These are phyloP conservation scores for Caenorhabditis sp. DNA, from an alignment of 2,888 invertebrate genomes.

Conservation along the genomic window DNA sequence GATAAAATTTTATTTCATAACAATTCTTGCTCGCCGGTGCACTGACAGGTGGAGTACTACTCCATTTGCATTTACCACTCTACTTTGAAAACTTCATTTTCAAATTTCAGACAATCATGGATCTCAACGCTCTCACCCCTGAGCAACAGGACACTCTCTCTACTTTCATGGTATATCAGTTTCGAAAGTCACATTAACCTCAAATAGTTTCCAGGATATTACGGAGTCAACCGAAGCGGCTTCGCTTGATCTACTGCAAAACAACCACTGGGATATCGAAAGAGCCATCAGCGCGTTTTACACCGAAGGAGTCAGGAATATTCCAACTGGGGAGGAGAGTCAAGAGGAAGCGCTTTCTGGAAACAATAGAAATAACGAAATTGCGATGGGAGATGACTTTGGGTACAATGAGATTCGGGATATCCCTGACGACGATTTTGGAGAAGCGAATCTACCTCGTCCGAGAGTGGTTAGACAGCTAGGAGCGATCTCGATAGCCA, in stretches of 20 bases:
- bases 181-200: neutral
- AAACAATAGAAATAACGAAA: neutral
- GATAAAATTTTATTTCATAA: too few species aligned
- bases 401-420: neutral
- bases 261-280: neutral
- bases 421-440: neutral
- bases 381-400: neutral
- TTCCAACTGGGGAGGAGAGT: neutral
- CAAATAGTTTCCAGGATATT: constrained; percentile 26
- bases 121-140: too few species aligned
- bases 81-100: neutral
- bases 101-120: neutral
- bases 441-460: too few species aligned
- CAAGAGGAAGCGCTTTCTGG: neutral
- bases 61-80: too few species aligned
- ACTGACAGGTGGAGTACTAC: too few species aligned
- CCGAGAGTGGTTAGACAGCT: neutral
- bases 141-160: too few species aligned
- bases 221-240: neutral
- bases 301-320: neutral
- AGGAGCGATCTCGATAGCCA: neutral
- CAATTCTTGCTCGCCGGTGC: neutral
- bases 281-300: neutral
- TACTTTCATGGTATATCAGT: too few species aligned
- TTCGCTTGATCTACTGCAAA: neutral